Conservation (phyloP, 23 tunicate species). For the Halocynthia aurantium region DNA sequence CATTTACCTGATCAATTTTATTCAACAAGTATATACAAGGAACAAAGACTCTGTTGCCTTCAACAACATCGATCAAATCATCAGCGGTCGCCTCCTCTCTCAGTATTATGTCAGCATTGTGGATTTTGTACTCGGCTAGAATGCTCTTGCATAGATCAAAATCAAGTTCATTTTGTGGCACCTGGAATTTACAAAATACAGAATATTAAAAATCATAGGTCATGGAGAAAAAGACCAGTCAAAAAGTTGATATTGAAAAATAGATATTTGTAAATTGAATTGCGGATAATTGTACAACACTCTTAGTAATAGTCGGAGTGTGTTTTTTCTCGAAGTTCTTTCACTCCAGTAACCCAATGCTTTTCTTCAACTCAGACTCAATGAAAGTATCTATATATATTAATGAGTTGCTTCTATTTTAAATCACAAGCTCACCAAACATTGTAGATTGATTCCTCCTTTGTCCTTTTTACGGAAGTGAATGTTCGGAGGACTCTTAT, state of each 20-base stretch:
- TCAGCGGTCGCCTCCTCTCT: conserved; percentile 89
- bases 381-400: neutral
- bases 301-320: too few species aligned
- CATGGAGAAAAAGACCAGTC: neutral
- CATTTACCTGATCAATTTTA: conserved; percentile 92
- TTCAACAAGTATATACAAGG: conserved; percentile 93
- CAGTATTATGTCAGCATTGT: conserved; percentile 95
- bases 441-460: conserved; percentile 93
- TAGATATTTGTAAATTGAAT: too few species aligned
- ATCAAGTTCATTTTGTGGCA: conserved; percentile 90
- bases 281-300: too few species aligned
- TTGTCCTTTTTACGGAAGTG: conserved; percentile 90
- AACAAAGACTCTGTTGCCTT: conserved; percentile 96
- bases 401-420: neutral
- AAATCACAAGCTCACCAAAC: conserved; percentile 37
- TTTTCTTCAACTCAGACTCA: too few species aligned
- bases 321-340: too few species aligned
- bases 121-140: conserved; percentile 91
- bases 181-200: conserved; percentile 27
- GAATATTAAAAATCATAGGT: neutral
- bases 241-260: too few species aligned
- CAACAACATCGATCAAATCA: conserved; percentile 88
- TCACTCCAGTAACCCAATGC: too few species aligned
- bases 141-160: conserved; percentile 67
- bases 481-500: conserved; percentile 94